Base-by-base conservation (phyloP, 2,113 vertebrate species). In the Puma concolor region DNA sequence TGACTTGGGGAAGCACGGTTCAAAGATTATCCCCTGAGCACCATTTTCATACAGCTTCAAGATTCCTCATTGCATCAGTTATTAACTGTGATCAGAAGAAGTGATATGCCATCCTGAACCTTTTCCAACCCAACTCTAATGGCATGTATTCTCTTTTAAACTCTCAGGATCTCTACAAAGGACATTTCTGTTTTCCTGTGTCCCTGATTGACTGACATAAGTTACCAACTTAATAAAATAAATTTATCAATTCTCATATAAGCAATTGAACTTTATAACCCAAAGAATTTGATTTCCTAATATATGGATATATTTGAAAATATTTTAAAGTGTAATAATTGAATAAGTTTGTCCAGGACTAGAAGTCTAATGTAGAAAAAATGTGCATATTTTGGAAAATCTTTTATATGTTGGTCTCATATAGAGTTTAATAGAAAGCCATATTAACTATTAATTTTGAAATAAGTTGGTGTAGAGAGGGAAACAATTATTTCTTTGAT, bases 41-140 rank as follows among this genome's bases (percentile, higher is more conserved):
- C 41, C 12, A 25, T 95, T 95, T 96, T 82, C 17, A 41, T n/a
- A 29, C 4, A 44, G 64, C 15, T 33, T 91, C 52, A 95, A 33
- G 31, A 5, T 36, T 69, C 36, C 36, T 94, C 19, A 31, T 0
- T 54, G 41, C 41, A 66, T 38, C 48, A 90, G 27, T 7, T 94
- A 71, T 38, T 72, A 91, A 82, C 31, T 27, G 91, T 67, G 57
- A 94, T 63, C 41, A 67, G 33, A 52, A 87, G 15, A 86, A 79
- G 23, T 66, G 41, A 69, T 57, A 38, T n/a, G 16, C 4, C 86
- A 36, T 52, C 33, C 38, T 88, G 60, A 97, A 54, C 11, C 21
- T 91, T 97, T 85, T 87, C n/a, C 72, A 96, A 69, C 5, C 94
- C 36, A 91, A 76, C 48, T 97, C 31, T 80, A 69, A 89, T 48